phyloP scores from a whole-genome alignment of 2,888 invertebrate species.

The Plagodis pulveraria region DNA sequence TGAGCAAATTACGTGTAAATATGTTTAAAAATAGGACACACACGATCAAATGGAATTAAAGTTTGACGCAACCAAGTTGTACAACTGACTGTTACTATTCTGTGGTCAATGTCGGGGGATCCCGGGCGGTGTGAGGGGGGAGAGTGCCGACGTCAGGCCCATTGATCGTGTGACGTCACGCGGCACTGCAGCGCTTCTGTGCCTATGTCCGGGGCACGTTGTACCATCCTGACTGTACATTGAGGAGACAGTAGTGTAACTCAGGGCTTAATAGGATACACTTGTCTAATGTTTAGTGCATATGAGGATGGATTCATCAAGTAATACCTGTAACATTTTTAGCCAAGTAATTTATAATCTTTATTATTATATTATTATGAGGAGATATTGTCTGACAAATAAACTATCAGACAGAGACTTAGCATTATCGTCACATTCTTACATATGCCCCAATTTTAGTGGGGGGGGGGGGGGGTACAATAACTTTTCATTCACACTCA shows the following conservation, averaged over 20 bases:
- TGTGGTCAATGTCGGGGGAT: slow-evolving; percentile 32
- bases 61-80: slow-evolving; percentile 3
- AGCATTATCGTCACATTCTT: no score
- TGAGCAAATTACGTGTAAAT: background rate
- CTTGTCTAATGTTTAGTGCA: no score
- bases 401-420: no score
- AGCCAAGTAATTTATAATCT: no score
- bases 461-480: no score
- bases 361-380: no score
- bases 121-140: slow-evolving; percentile 30
- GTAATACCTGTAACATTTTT: no score
- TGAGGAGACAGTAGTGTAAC: slow-evolving; percentile 1
- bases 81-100: slow-evolving; percentile 9
- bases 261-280: background rate
- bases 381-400: no score
- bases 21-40: background rate
- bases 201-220: slow-evolving; percentile 12
- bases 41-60: no score
- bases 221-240: background rate
- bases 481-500: no score
- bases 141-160: slow-evolving; percentile 63
- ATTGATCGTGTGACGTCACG: slow-evolving; percentile 76
- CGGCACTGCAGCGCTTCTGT: slow-evolving; percentile 53
- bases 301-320: no score
- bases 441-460: no score